phyloP scores from a whole-genome alignment of 53 echinoderm and acorn worm species.

The Henricia sp. region DNA sequence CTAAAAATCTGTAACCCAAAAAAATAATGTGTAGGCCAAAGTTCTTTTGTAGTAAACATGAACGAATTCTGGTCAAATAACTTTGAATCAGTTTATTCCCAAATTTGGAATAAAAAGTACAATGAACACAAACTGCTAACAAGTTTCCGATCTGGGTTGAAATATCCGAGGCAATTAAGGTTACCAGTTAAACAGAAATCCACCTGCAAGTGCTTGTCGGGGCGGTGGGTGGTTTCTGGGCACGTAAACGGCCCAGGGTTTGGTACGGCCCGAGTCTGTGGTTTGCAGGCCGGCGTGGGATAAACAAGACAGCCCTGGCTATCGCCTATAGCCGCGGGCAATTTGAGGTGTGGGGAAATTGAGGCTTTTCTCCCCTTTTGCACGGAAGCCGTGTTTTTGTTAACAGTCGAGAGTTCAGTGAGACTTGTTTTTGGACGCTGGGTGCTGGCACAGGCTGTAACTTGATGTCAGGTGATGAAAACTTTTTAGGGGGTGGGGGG shows the following conservation, averaged over 20 bases:
- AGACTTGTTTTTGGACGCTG: slow-evolving; percentile 7
- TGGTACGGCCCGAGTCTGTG: slow-evolving; percentile 9
- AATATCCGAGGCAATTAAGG: too few relatives aligned
- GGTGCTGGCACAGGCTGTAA: background rate
- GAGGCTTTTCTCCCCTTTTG: background rate
- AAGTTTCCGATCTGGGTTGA: too few relatives aligned
- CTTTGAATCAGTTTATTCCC: too few relatives aligned
- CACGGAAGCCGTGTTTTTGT: slow-evolving; percentile 31
- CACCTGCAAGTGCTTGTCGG: slow-evolving; percentile 42
- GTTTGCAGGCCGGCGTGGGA: background rate
- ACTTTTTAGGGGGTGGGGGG: background rate
- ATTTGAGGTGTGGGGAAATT: slow-evolving; percentile 21
- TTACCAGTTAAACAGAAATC: background rate
- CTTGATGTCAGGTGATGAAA: slow-evolving; percentile 51
- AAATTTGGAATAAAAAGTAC: too few relatives aligned
- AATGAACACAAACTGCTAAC: too few relatives aligned
- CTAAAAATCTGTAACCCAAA: too few relatives aligned
- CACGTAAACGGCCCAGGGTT: background rate
- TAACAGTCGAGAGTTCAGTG: slow-evolving; percentile 34
- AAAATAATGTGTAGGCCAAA: too few relatives aligned
- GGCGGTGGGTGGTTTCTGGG: slow-evolving; percentile 10
- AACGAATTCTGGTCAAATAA: too few relatives aligned
- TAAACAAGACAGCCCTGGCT: slow-evolving; percentile 48
- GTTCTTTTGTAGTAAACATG: too few relatives aligned
- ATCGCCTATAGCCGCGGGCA: slow-evolving; percentile 50